A percentile compares a stretch with the other conserved stretches of the same genome.
Conservation (phyloP, 2,888 invertebrate genomes). For the Eristalis intricaria region DNA sequence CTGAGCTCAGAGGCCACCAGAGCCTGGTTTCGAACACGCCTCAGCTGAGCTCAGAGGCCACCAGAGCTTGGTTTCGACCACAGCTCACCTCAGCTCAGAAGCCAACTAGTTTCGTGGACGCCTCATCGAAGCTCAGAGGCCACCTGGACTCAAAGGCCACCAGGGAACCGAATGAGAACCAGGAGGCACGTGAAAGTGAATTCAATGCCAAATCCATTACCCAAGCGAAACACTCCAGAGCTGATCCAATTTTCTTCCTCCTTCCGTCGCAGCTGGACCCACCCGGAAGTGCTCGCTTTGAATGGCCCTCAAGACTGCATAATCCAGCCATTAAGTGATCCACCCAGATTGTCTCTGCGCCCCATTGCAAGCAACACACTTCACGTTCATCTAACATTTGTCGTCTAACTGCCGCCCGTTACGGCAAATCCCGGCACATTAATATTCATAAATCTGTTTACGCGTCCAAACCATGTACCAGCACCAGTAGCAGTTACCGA, state of each 20-base stretch:
- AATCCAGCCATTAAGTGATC: neutral
- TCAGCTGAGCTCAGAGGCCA: no score
- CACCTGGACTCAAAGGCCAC: no score
- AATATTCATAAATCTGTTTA: constrained; percentile 69
- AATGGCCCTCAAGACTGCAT: neutral
- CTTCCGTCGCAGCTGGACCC: neutral
- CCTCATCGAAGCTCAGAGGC: no score
- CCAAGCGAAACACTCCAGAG: neutral
- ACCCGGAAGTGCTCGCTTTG: neutral
- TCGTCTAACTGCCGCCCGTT: constrained; percentile 19
- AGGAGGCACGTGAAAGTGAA: no score
- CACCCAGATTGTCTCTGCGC: neutral
- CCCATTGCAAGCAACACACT: neutral
- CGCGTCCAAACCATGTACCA: constrained; percentile 36
- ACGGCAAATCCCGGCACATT: constrained; percentile 50
- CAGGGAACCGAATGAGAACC: no score
- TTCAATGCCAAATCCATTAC: neutral
- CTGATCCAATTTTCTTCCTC: neutral
- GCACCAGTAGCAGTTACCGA: neutral
- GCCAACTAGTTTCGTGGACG: no score
- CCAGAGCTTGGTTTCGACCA: no score
- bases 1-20: no score
- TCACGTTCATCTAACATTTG: constrained; percentile 21
- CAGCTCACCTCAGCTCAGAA: no score
- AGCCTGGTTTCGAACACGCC: no score